A percentile compares a stretch with the other conserved stretches of the same genome.
These are phyloP conservation scores for Candidula unifasciata DNA, from an alignment of 2,888 invertebrate genomes.

Conservation along the genomic window DNA sequence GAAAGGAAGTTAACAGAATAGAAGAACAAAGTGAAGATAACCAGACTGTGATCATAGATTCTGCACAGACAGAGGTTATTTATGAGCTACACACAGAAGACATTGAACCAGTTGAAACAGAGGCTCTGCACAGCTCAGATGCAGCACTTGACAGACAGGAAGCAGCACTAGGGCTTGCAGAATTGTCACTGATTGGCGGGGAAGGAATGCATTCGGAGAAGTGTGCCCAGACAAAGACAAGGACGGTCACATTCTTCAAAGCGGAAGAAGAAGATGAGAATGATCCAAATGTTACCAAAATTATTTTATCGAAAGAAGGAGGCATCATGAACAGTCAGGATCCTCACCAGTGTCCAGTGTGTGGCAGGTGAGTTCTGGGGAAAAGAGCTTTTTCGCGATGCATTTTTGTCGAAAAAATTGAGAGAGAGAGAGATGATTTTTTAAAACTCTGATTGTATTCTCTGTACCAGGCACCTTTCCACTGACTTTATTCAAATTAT, in stretches of 20 bases:
- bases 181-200: slow-evolving; percentile 42
- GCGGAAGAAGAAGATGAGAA: slow-evolving; percentile 49
- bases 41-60: not conserved
- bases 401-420: too few species aligned
- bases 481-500: too few species aligned
- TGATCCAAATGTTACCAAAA: slow-evolving; percentile 49
- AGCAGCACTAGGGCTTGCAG: slow-evolving; percentile 48
- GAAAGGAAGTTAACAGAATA: not conserved
- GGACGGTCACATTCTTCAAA: slow-evolving; percentile 45
- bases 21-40: not conserved
- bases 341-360: slow-evolving; percentile 51
- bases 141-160: slow-evolving; percentile 47
- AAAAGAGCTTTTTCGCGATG: too few species aligned
- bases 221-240: not conserved
- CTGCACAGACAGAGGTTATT: not conserved
- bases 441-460: too few species aligned
- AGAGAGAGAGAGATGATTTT: too few species aligned
- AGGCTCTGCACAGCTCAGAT: slow-evolving; percentile 26
- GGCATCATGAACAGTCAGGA: slow-evolving; percentile 53
- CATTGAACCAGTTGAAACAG: not conserved
- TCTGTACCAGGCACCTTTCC: too few species aligned
- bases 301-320: slow-evolving; percentile 51
- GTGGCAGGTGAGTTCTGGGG: slow-evolving; percentile 40
- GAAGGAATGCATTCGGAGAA: slow-evolving; percentile 28
- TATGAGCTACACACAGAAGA: not conserved